Base-by-base conservation (phyloP, 2,888 invertebrate species). In the Norana najaformis region DNA sequence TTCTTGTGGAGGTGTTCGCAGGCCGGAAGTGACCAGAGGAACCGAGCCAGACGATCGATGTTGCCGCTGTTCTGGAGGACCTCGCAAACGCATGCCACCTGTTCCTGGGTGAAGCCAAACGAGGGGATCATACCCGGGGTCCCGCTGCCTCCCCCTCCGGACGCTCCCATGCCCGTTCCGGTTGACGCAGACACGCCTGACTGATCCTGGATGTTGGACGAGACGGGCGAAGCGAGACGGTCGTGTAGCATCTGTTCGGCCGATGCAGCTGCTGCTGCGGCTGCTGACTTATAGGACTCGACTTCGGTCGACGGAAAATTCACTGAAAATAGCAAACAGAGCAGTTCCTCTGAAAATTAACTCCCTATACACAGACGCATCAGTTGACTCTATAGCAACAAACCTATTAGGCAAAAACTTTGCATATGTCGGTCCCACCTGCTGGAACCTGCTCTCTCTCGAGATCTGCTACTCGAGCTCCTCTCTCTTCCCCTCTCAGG, bases 61-160 rank as follows among this genome's bases (percentile, higher is more conserved):
- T 99, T 98, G 91, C 98, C 98, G 92, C 97, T 96, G 94, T 98
- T 98, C 94, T 98, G 97, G 85, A 99, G 96, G 95, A 98, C 98
- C 96, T 99, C 99, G 96, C 99, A 99, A 90, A 99, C 99, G 95
- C 99, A 99, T 92, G 99, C 98, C 94, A 99, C 99, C 95, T 99
- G 99, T 96, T 99, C 98, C 96, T 98, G 98, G 93, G 98, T 98
- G 96, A 99, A 99, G 89, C 90, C 89, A 35, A 90, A 90, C 37
- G 89, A 89, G 5, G 90, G 93, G 3, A 88, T 39, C 34, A 38
- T 37, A 93, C 89, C 93, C 34, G 88, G 85, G 0, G 35, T 85
- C 16, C 85, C 85, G 35, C 53, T 23, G 16, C 85, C 35, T 2
- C 83, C 85, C 18, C 85, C 85, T 85, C 23, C 36, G 23, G 36